phyloP scores from a whole-genome alignment of 1,140 invertebrate species.

The Globodera rostochiensis region DNA sequence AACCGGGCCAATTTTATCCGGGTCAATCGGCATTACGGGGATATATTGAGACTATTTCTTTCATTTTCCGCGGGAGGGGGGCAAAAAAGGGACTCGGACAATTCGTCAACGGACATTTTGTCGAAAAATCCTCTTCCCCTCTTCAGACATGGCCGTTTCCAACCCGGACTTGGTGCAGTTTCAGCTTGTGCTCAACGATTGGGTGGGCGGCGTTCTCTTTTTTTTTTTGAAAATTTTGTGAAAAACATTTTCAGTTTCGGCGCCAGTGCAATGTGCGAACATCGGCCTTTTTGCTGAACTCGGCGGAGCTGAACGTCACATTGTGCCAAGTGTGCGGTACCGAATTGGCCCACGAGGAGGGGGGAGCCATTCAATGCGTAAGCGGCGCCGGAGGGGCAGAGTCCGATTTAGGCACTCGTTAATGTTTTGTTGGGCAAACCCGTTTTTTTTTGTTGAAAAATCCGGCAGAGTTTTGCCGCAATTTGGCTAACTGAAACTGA shows the following conservation, averaged over 20 bases:
- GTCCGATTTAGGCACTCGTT: not conserved
- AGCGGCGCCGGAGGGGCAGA: not conserved
- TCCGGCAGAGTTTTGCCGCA: too few species aligned
- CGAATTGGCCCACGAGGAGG: slow-evolving; percentile 11
- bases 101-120: not conserved
- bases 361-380: slow-evolving; percentile 22
- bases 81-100: not conserved
- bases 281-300: slow-evolving; percentile 46
- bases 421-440: slow-evolving; percentile 19
- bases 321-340: slow-evolving; percentile 39
- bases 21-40: slow-evolving; percentile 1
- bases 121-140: not conserved
- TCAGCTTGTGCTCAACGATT: slow-evolving; percentile 51
- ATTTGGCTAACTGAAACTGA: too few species aligned
- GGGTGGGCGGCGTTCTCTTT: slow-evolving; percentile 27
- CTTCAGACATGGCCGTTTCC: slow-evolving; percentile 43
- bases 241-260: slow-evolving; percentile 38
- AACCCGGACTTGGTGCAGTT: slow-evolving; percentile 53
- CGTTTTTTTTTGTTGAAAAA: too few species aligned
- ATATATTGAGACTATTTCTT: not conserved
- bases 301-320: slow-evolving; percentile 37
- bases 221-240: not conserved
- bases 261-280: slow-evolving; percentile 41
- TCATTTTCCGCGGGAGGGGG: not conserved
- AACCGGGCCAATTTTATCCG: slow-evolving; percentile 23